These are phyloP conservation scores for Puma concolor DNA, from an alignment of 2,113 vertebrate species.

Conservation along the genomic window DNA sequence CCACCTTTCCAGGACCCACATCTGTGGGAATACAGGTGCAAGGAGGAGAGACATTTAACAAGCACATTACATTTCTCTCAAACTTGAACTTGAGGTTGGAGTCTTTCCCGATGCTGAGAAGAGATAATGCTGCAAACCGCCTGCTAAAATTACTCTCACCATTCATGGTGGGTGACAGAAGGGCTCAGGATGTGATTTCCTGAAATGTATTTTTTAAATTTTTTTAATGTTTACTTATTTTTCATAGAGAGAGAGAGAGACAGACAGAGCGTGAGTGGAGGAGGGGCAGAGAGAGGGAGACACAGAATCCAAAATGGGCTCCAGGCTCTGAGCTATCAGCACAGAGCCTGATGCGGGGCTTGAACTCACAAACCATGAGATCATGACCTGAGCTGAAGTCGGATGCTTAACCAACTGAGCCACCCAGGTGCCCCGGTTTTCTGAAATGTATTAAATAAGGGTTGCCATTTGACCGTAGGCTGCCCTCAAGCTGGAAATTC, in stretches of 20 bases:
- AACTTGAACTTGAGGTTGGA: neutral
- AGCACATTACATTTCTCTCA: neutral
- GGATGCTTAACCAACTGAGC: no score
- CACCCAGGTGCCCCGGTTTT: neutral
- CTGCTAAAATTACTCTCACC: neutral
- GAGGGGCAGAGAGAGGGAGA: no score
- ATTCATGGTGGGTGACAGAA: accelerated
- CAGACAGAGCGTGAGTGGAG: no score
- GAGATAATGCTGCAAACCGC: accelerated
- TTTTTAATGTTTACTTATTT: no score
- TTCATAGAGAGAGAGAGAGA: no score
- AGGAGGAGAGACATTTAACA: neutral
- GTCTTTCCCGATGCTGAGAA: neutral
- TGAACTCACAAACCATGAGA: no score
- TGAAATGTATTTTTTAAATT: neutral
- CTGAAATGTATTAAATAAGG: neutral
- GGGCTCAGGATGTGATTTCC: neutral
- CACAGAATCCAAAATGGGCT: no score
- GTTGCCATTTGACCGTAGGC: neutral
- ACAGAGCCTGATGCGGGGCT: no score
- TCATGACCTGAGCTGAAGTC: no score
- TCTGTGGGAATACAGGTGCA: neutral
- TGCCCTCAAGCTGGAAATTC: neutral
- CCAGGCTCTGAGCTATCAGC: no score
- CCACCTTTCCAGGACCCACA: accelerated